Evolutionary conservation across 1,140 invertebrate species (phyloP).

Genomic region (Sarcophaga peregrina): DNA sequence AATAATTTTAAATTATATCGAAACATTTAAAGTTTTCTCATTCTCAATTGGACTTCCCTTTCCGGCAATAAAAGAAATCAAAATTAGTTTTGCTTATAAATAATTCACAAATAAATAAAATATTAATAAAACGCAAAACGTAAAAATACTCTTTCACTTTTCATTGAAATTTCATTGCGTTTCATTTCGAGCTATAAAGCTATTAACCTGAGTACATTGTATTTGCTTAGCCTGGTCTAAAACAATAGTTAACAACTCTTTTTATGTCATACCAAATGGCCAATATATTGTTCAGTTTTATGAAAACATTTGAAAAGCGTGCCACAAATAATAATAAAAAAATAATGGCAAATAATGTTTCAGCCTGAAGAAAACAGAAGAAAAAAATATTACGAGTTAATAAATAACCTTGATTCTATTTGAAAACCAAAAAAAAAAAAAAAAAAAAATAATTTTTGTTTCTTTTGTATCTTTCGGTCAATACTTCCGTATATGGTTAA

Average conservation of each 20-base stretch:
- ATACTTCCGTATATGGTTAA: slow-evolving; percentile 8
- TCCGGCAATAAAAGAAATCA: not conserved
- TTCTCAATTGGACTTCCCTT: not conserved
- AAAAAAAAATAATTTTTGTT: no score
- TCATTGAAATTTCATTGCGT: not conserved
- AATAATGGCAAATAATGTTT: slow-evolving; percentile 5
- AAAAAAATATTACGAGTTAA: not conserved
- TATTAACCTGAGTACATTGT: not conserved
- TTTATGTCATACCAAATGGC: not conserved
- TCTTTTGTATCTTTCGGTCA: not conserved
- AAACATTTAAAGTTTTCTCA: not conserved
- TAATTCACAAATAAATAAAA: not conserved
- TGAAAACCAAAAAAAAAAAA: not conserved
- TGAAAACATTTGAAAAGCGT: not conserved
- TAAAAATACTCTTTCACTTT: slow-evolving; percentile 15
- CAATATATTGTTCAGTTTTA: not conserved
- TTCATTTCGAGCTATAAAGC: no score
- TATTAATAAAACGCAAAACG: not conserved
- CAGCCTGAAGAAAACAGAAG: not conserved
- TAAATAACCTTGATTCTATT: slow-evolving; percentile 12
- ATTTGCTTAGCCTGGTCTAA: not conserved
- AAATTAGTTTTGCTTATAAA: no score
- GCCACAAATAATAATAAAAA: slow-evolving; percentile 10
- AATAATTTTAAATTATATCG: no score
- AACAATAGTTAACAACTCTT: not conserved